Conservation (phyloP, 2,797 vertebrate genomes). For the Octomys mimax region DNA sequence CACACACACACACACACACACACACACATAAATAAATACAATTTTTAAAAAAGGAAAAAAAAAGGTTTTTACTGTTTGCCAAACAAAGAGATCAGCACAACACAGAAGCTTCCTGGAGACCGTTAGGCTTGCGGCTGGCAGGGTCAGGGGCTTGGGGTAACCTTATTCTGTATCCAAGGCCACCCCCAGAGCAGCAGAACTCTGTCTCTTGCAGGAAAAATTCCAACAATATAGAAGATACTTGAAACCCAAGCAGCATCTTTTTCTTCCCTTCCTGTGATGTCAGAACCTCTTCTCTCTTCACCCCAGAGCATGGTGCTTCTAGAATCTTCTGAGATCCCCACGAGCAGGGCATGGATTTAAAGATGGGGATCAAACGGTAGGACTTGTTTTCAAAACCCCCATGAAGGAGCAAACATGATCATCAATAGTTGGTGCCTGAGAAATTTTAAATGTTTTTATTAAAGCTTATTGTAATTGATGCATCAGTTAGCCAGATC, state of each 20-base stretch:
- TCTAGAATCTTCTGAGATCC: conserved; percentile 18
- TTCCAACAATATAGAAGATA: neutral
- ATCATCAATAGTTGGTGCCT: neutral
- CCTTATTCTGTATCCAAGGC: neutral
- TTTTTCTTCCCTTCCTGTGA: neutral
- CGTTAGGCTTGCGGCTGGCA: neutral
- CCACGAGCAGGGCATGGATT: neutral
- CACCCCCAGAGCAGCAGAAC: neutral
- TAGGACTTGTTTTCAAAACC: neutral
- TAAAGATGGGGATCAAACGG: neutral
- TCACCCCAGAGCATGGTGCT: neutral
- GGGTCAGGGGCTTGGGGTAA: neutral
- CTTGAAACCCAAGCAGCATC: neutral
- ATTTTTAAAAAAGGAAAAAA: no score
- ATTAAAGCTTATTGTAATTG: conserved; percentile 25
- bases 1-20: no score
- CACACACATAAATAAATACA: no score
- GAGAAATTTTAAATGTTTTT: conserved; percentile 21
- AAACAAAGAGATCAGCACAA: neutral
- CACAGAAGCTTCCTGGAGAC: neutral
- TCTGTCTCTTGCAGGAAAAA: neutral
- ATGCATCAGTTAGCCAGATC: neutral
- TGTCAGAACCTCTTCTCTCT: neutral
- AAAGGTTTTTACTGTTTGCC: neutral
- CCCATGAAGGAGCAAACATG: neutral